Base-by-base conservation (phyloP, 1,140 invertebrate genomes). In the Sipha flava region DNA sequence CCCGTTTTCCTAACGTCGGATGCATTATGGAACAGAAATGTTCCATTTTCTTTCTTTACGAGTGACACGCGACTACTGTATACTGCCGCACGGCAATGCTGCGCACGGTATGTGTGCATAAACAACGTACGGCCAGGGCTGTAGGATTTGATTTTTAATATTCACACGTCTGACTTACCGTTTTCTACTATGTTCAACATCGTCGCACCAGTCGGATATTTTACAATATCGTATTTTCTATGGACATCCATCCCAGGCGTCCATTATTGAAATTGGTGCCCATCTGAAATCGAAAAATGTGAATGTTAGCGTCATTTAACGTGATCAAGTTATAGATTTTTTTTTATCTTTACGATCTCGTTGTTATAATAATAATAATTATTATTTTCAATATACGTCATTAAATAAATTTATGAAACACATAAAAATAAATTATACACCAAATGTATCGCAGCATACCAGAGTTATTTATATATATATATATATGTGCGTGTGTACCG, bases 21-120 rank as follows among this genome's bases (percentile, higher is more conserved):
- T 77, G 73, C 73, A 77, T 77, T 77, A 77, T 57, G 73, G 34
- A 77, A 77, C 73, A 54, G 31, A 75, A 75, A 40, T n/a, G 73
- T 57, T 77, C 52, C 73, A 57, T 77, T 57, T 77, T 77, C 52
- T 43, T 77, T 73, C 70, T 73, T 73, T 73, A 73, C 70, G 70
- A 73, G 70, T 34, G 70, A 73, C 68, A 72, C 68, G 16, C 43
- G 40, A 70, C 43, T 26, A 37, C 34, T 23, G 29, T 66, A 37
- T 37, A 29, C 14, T 23, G 29, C 57, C 26, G n/a, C n/a, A n/a
- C n/a, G n/a, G n/a, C n/a, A n/a, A n/a, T n/a, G n/a, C n/a, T n/a
- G n/a, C n/a, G n/a, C n/a, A n/a, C n/a, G n/a, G n/a, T n/a, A n/a
- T n/a, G n/a, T n/a, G n/a, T n/a, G n/a, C n/a, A n/a, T n/a, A n/a